Conservation (phyloP, 1,140 invertebrate species). For the Trissolcus basalis region DNA sequence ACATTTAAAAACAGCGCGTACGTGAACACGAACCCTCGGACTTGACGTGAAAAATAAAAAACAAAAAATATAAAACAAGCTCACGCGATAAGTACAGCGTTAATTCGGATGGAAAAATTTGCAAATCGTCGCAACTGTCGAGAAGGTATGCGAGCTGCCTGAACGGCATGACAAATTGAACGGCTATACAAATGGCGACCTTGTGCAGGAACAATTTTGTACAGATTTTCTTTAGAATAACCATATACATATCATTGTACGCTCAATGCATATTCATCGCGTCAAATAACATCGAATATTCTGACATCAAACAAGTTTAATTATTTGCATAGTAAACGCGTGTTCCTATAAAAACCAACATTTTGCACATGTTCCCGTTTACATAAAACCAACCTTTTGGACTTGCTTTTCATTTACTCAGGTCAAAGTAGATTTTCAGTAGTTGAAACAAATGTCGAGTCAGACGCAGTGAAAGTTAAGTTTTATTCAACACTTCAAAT, state of each 20-base stretch:
- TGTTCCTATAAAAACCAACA: neutral
- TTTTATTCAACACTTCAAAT: no score
- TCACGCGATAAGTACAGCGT: conserved; percentile 10
- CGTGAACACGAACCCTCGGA: conserved; percentile 3
- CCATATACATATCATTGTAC: neutral
- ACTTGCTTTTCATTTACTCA: no score
- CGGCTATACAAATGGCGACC: no score
- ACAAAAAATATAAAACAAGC: no score
- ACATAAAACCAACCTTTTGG: no score
- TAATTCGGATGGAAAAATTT: conserved; percentile 34
- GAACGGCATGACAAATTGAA: no score
- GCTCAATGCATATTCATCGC: conserved; percentile 26
- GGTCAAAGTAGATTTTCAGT: no score
- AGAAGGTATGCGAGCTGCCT: conserved; percentile 13
- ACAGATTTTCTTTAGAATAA: no score
- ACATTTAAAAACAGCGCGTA: neutral
- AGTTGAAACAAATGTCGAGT: no score
- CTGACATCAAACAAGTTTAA: conserved; percentile 21
- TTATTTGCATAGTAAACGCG: conserved; percentile 29
- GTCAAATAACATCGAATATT: conserved; percentile 24
- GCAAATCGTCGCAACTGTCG: conserved; percentile 19
- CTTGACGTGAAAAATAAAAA: conserved; percentile 5
- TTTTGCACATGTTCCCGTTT: no score
- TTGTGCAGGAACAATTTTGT: no score
- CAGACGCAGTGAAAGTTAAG: no score